Evolutionary conservation across 2,113 vertebrate genomes (phyloP), one percentile per base, ranked within the genome.

Genomic region (Chitala chitala): DNA sequence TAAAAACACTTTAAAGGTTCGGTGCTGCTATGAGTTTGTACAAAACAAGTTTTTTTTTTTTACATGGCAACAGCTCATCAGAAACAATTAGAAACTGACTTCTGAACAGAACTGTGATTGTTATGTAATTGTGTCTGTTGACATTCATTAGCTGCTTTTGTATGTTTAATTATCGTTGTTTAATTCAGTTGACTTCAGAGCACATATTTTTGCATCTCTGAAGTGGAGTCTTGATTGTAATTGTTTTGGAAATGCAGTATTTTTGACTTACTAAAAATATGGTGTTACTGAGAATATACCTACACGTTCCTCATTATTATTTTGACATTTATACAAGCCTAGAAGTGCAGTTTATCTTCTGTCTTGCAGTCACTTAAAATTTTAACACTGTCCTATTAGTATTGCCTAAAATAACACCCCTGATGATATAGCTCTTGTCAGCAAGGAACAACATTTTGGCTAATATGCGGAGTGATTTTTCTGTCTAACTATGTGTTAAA

Each of bases 341-440:
- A 59, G 42, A 59, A 61, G 26, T 61, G 40, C 71, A 46, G 15
- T 26, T 26, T 9, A 61, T 22, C 26, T 58, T 72, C 24, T 20
- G 10, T 59, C 55, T 20, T 22, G 3, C 24, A 36, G 29, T 63
- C 58, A 44, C 36, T 48, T 72, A 26, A 61, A 36, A 40, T 33
- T 72, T 72, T 44, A 48, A 4, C 55, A 59, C n/a, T 33, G 55
- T 72, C 42, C 40, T 44, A 59, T 72, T 59, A 33, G 55, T n/a
- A 46, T 46, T 2, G 7, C 26, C 70, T 46, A 59, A 56, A 59
- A 59, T 72, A 61, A 59, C 38, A 20, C 55, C n/a, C 20, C 55
- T 31, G 55, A 48, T 29, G 33, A 59, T 72, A 33, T 72, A 59
- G 55, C 61, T 59, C 15, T 59, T 20, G 17, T 48, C 38, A 65